Evolutionary conservation across 2,888 invertebrate genomes (phyloP).

Genomic region (Erebia palarica): DNA sequence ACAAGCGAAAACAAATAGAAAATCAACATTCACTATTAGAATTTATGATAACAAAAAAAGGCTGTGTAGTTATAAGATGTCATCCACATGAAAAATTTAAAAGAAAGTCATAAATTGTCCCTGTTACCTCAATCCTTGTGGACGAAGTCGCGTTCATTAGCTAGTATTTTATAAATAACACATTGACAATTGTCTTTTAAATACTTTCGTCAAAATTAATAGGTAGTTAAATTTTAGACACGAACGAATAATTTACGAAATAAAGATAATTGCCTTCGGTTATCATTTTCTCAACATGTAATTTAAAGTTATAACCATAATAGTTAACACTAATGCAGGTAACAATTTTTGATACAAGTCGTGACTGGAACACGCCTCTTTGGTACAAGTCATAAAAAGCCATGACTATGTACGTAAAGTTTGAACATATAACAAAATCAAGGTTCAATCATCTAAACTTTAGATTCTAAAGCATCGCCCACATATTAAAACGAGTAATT

Average conservation of each 20-base stretch:
- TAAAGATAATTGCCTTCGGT: background rate
- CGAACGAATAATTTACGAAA: background rate
- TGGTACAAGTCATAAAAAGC: background rate
- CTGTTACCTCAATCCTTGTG: background rate
- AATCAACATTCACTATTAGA: slow-evolving; percentile 26
- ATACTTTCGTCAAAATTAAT: background rate
- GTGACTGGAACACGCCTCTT: background rate
- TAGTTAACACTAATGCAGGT: background rate
- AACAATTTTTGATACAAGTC: background rate
- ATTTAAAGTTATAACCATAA: background rate
- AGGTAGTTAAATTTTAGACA: no score
- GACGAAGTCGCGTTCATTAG: no score
- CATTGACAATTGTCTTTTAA: no score
- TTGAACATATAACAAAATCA: background rate
- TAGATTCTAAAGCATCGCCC: background rate
- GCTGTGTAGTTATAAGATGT: slow-evolving; percentile 18
- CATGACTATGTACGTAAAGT: background rate
- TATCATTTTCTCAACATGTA: background rate
- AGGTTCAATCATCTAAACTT: background rate
- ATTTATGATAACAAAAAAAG: slow-evolving; percentile 5
- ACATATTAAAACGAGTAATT: slow-evolving; percentile 9
- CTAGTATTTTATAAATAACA: no score
- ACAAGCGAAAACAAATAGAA: slow-evolving; percentile 33
- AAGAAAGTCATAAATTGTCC: background rate
- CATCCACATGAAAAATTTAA: background rate